Conservation (phyloP, 2,888 invertebrate genomes). For the Chromoteleia sp. region DNA sequence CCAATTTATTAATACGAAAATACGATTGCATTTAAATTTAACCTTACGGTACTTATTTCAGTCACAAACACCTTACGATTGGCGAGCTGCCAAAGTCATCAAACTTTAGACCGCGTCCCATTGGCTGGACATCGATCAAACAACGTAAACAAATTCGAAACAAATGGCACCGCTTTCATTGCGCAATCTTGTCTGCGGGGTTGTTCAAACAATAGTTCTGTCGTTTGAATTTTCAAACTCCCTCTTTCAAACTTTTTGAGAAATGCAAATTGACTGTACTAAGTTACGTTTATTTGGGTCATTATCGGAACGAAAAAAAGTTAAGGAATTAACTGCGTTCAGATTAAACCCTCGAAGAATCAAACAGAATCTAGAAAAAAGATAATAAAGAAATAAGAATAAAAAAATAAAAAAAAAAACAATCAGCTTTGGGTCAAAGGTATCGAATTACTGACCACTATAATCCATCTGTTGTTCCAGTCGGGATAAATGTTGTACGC, state of each 20-base stretch:
- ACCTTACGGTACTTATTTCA: slow-evolving; percentile 47
- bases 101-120: slow-evolving; percentile 53
- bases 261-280: no score
- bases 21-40: slow-evolving; percentile 48
- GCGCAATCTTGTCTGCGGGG: slow-evolving; percentile 15
- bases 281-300: neutral
- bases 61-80: slow-evolving; percentile 64
- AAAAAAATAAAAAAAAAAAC: neutral
- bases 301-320: neutral
- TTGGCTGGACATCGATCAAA: slow-evolving; percentile 39
- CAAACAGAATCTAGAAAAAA: neutral
- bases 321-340: neutral
- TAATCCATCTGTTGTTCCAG: no score
- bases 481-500: no score
- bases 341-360: neutral
- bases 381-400: neutral
- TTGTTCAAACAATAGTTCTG: slow-evolving; percentile 10
- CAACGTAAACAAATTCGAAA: slow-evolving; percentile 46
- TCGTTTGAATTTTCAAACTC: no score
- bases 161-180: slow-evolving; percentile 12
- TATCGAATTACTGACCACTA: neutral
- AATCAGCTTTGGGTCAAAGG: slow-evolving; percentile 12
- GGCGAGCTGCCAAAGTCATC: slow-evolving; percentile 64
- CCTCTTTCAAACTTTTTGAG: no score
- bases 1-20: slow-evolving; percentile 53